These are phyloP conservation scores for Apocheima hispidaria DNA, from an alignment of 2,888 invertebrate genomes.

Conservation along the genomic window DNA sequence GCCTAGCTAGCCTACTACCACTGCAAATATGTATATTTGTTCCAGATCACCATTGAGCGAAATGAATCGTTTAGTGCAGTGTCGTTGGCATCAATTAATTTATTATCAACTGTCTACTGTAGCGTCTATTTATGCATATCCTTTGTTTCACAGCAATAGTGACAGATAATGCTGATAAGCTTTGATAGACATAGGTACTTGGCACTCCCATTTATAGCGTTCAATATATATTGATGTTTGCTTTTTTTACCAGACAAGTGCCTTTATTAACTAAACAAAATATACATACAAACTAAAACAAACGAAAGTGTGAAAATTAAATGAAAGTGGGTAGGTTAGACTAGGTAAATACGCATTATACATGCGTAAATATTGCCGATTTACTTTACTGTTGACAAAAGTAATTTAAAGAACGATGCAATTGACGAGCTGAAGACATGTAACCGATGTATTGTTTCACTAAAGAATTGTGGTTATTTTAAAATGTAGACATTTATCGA, in stretches of 20 bases:
- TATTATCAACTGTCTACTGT: conserved; percentile 9
- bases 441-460: not conserved
- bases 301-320: conserved; percentile 9
- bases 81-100: conserved; percentile 13
- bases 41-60: not conserved
- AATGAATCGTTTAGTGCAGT: conserved; percentile 7
- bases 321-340: conserved; percentile 13
- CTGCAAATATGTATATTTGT: too few species aligned
- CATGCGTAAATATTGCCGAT: conserved; percentile 9
- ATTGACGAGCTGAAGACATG: not conserved
- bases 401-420: conserved; percentile 5
- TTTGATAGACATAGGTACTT: not conserved
- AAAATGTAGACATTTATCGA: not conserved
- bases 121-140: conserved; percentile 1
- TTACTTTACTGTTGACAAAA: conserved; percentile 39
- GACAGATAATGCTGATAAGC: conserved; percentile 4
- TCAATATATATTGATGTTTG: too few species aligned
- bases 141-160: conserved; percentile 11
- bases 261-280: too few species aligned
- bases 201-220: not conserved
- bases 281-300: too few species aligned
- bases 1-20: too few species aligned
- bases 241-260: too few species aligned
- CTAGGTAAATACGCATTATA: not conserved
- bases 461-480: not conserved